Percentiles rank a stretch among this genome's conserved stretches.
These are phyloP conservation scores for Pogonocherus hispidulus DNA, from an alignment of 2,888 invertebrate species.

Conservation along the genomic window DNA sequence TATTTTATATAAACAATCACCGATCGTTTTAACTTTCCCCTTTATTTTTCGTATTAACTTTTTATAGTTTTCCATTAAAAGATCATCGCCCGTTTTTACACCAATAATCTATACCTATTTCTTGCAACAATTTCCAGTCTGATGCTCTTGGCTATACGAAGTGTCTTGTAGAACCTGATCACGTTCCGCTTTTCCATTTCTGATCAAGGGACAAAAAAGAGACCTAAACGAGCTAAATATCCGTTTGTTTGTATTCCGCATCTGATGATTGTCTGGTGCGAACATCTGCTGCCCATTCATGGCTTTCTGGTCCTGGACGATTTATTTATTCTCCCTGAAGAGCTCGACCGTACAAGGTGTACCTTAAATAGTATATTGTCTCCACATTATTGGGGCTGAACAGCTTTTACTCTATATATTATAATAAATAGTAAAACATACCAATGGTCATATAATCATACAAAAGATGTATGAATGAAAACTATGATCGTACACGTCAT, in stretches of 20 bases:
- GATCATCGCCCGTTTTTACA: neutral
- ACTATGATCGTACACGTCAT: too few relatives aligned
- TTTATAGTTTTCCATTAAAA: too few relatives aligned
- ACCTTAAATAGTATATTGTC: too few relatives aligned
- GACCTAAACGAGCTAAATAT: neutral
- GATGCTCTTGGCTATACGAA: neutral
- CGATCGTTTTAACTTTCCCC: too few relatives aligned
- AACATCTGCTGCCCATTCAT: constrained; percentile 36
- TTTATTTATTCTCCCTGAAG: constrained; percentile 13
- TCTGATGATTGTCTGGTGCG: constrained; percentile 27
- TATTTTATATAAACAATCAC: too few relatives aligned
- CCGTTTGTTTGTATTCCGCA: constrained; percentile 25
- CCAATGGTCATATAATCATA: too few relatives aligned
- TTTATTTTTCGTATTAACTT: too few relatives aligned
- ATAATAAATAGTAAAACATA: too few relatives aligned
- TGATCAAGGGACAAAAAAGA: constrained; percentile 7
- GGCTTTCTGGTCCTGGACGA: constrained; percentile 31
- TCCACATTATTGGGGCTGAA: too few relatives aligned
- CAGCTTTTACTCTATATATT: too few relatives aligned
- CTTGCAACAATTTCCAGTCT: neutral
- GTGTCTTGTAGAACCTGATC: constrained; percentile 12
- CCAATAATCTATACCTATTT: neutral
- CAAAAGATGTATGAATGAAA: too few relatives aligned
- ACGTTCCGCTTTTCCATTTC: constrained; percentile 26
- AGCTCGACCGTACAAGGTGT: too few relatives aligned